These are phyloP conservation scores for Monodelphis domestica DNA, from an alignment of 2,797 vertebrate genomes.

Conservation along the genomic window DNA sequence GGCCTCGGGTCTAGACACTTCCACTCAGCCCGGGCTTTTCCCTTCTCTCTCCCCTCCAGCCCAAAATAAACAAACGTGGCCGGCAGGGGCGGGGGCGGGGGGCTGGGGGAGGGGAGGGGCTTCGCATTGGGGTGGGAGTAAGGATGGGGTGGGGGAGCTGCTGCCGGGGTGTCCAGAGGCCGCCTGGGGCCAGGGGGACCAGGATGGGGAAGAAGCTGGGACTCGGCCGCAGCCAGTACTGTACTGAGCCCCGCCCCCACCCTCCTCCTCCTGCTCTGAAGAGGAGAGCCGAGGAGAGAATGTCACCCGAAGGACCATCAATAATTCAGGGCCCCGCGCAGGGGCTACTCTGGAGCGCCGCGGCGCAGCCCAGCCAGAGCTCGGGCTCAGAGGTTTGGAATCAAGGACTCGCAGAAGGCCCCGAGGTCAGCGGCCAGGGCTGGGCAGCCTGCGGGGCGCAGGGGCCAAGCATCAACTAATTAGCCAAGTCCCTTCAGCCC, in stretches of 20 bases:
- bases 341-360: not conserved
- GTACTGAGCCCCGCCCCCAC: not conserved
- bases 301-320: not conserved
- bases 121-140: not conserved
- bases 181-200: too few relatives aligned
- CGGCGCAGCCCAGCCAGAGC: not conserved
- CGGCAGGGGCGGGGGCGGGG: not conserved
- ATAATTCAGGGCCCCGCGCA: not conserved
- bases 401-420: not conserved
- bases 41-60: not conserved
- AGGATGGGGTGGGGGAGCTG: not conserved
- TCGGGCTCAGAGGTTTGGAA: not conserved
- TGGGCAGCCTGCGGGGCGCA: not conserved
- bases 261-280: not conserved
- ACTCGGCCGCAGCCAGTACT: too few relatives aligned
- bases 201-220: not conserved
- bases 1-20: not conserved
- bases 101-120: not conserved
- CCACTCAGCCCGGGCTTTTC: not conserved
- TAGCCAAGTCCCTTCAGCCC: not conserved
- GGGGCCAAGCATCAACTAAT: not conserved
- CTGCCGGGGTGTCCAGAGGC: too few relatives aligned
- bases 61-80: not conserved
- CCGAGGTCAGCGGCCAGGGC: not conserved
- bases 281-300: not conserved